Base-by-base conservation (phyloP, 2,113 vertebrate species). In the Amazona guildingii region DNA sequence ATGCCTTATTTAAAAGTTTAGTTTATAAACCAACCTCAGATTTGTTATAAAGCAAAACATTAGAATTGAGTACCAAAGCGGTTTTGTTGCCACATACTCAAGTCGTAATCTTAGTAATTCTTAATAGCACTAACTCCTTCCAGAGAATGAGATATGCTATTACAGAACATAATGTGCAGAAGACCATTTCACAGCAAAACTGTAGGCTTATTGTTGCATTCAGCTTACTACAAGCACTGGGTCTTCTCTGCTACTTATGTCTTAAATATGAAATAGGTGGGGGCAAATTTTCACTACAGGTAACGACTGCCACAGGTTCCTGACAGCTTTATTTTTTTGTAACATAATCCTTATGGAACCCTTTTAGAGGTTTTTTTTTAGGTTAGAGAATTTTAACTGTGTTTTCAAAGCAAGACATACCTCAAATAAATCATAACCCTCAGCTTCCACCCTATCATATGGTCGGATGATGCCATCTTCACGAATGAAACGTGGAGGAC, bases 391-490 rank as follows among this genome's bases (percentile, higher is more conserved):
- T 41, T 75, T 63, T 33, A 70, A 25, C 24, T 24, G 35, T 51
- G 52, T 52, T 92, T 57, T 33, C 7, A 57, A 7, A 3, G 35
- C 13, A 79, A n/a, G 39, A 31, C 90, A 82, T 97, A 99, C 99
- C 99, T 99, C 99, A 96, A 99, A 99, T 29, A 99, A 97, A 70
- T 99, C 98, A 37, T 97, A 98, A 2, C 99, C 99, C 95, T 99
- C 98, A 2, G 99, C 98, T 94, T 99, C 99, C 24, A 96, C 97
- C 44, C 98, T 97, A 96, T 99, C 83, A 7, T 99, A 99, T 0
- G 99, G 99, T 17, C 99, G 97, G 66, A 99, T 99, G 97, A 99
- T 98, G 51, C 99, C 99, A 0, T 99, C 99, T 62, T 99, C 99
- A 2, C 94, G 98, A 93, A 99, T 99, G 57, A 99, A 97, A 29